phyloP scores from a whole-genome alignment of 2,797 vertebrate genomes.

The Mormyrus hasselquistii region DNA sequence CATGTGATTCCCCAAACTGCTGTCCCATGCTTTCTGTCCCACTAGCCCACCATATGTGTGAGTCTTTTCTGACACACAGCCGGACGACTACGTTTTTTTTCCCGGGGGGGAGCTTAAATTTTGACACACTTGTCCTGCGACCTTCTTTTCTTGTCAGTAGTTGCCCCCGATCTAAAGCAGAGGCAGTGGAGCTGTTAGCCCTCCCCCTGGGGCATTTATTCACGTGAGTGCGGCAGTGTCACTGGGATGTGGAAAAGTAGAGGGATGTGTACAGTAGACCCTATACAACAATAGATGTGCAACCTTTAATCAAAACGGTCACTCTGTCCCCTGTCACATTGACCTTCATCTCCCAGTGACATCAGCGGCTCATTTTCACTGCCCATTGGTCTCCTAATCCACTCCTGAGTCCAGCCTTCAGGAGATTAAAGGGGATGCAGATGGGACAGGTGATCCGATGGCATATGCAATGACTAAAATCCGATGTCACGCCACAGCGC shows the following conservation, averaged over 20 bases:
- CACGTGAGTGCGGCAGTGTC: neutral
- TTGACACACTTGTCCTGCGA: neutral
- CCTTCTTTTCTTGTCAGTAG: neutral
- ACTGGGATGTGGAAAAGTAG: neutral
- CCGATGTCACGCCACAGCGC: neutral
- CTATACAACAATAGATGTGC: neutral
- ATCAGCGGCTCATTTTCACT: neutral
- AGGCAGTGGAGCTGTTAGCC: neutral
- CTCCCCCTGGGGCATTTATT: neutral
- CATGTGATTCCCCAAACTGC: neutral
- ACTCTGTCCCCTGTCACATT: neutral
- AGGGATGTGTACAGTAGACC: neutral
- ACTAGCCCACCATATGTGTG: neutral
- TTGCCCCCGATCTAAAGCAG: neutral
- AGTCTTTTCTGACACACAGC: neutral
- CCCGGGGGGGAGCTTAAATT: neutral
- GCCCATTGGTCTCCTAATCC: neutral
- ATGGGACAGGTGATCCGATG: neutral
- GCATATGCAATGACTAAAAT: neutral
- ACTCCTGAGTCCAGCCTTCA: neutral
- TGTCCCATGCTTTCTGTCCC: neutral
- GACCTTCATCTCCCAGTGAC: neutral
- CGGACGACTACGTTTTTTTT: neutral
- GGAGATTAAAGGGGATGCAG: neutral
- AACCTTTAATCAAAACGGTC: neutral